Percentiles rank a stretch among this genome's conserved stretches.
These are phyloP conservation scores for Apis dorsata DNA, from an alignment of 1,140 invertebrate genomes.

Conservation along the genomic window DNA sequence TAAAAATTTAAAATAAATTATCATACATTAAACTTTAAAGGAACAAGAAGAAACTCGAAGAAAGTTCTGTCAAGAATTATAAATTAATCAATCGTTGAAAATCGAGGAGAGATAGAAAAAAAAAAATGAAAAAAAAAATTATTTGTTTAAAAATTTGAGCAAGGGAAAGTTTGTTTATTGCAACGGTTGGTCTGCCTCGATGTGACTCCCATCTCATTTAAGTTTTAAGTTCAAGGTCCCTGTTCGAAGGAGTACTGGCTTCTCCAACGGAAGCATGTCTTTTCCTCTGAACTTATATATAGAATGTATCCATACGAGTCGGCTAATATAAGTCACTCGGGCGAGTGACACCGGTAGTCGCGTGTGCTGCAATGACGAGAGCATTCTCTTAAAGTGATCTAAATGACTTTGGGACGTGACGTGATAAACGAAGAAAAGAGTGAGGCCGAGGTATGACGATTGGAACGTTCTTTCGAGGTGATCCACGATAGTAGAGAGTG, in stretches of 20 bases:
- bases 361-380: slow-evolving; percentile 55
- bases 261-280: slow-evolving; percentile 32
- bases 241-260: slow-evolving; percentile 32
- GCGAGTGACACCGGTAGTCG: slow-evolving; percentile 60
- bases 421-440: slow-evolving; percentile 53
- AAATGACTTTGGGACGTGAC: slow-evolving; percentile 62
- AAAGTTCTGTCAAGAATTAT: background rate
- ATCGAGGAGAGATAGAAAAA: background rate
- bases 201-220: slow-evolving; percentile 2
- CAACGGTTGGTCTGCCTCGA: no score
- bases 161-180: slow-evolving; percentile 1
- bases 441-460: slow-evolving; percentile 48
- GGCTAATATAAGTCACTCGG: slow-evolving; percentile 56
- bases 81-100: no score
- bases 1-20: background rate
- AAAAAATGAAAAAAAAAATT: no score
- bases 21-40: background rate
- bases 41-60: background rate
- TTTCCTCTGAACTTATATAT: slow-evolving; percentile 52
- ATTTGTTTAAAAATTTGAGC: background rate
- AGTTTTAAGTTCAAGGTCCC: slow-evolving; percentile 48
- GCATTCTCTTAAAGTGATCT: slow-evolving; percentile 58
- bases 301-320: slow-evolving; percentile 33
- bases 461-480: slow-evolving; percentile 47
- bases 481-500: slow-evolving; percentile 34